phyloP scores from a whole-genome alignment of 2,888 invertebrate species.

The Azorinus chamasolen region DNA sequence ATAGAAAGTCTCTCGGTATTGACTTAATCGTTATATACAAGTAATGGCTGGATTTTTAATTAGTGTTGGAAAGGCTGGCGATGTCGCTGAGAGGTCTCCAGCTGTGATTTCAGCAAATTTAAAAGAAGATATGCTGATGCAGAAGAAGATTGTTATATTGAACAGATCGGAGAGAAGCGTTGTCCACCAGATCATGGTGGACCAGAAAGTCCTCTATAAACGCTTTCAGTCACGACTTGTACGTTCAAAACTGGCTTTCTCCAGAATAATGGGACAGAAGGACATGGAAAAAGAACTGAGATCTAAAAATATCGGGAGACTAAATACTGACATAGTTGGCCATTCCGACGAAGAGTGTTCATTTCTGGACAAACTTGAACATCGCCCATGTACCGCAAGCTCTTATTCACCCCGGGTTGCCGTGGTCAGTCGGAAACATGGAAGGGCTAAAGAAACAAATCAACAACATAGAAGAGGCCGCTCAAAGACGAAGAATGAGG shows the following conservation, averaged over 20 bases:
- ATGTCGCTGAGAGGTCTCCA: slow-evolving; percentile 73
- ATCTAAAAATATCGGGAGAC: slow-evolving; percentile 64
- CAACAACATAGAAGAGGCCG: too few relatives aligned
- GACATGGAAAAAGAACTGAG: slow-evolving; percentile 68
- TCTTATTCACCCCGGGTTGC: slow-evolving; percentile 33
- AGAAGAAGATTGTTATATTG: slow-evolving; percentile 69
- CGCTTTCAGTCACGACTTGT: slow-evolving; percentile 72
- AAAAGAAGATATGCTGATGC: slow-evolving; percentile 74
- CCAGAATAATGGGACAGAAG: slow-evolving; percentile 71
- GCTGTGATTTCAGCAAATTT: slow-evolving; percentile 74
- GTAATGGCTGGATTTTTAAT: slow-evolving; percentile 52
- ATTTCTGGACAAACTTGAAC: slow-evolving; percentile 70
- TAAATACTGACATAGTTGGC: slow-evolving; percentile 70
- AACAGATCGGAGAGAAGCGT: slow-evolving; percentile 70
- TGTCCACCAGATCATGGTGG: slow-evolving; percentile 73
- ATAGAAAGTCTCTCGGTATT: too few relatives aligned
- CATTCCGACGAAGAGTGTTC: slow-evolving; percentile 68
- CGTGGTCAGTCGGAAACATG: background rate
- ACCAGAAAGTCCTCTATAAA: slow-evolving; percentile 76
- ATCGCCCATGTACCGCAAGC: slow-evolving; percentile 58
- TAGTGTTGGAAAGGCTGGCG: slow-evolving; percentile 57
- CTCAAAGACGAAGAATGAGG: background rate
- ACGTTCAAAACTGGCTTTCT: slow-evolving; percentile 71
- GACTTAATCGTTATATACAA: too few relatives aligned
- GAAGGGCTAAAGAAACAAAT: background rate